phyloP scores from a whole-genome alignment of 2,113 vertebrate species.

The Thryonomys swinderianus region DNA sequence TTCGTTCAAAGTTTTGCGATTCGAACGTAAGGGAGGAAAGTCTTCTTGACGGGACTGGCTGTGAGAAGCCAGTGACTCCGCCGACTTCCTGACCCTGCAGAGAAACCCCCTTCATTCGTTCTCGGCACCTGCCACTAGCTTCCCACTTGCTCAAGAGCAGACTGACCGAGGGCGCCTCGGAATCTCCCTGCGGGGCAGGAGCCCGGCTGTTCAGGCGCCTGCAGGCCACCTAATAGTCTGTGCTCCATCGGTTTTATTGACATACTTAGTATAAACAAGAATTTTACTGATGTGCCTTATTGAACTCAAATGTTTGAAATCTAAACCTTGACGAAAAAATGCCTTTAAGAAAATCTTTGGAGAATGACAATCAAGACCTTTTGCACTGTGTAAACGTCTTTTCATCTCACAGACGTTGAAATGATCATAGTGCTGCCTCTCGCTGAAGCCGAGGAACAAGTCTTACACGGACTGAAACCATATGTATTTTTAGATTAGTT shows the following conservation, averaged over 20 bases:
- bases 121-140: background rate
- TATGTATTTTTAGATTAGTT: background rate
- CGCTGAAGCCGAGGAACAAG: background rate
- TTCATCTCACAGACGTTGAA: background rate
- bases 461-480: background rate
- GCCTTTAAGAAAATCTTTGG: background rate
- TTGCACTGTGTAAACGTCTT: background rate
- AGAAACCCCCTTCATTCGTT: background rate
- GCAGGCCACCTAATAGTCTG: background rate
- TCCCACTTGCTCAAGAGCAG: background rate
- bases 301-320: background rate
- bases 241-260: background rate
- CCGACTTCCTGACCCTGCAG: background rate
- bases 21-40: background rate
- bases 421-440: background rate
- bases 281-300: background rate
- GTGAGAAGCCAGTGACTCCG: background rate
- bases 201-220: background rate
- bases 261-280: background rate
- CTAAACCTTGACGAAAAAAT: background rate
- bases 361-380: background rate
- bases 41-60: background rate
- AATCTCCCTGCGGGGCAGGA: background rate
- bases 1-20: background rate
- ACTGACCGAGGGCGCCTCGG: background rate